Conservation (phyloP, 2,113 vertebrate genomes). For the Stomatorhinus ivindoensis region DNA sequence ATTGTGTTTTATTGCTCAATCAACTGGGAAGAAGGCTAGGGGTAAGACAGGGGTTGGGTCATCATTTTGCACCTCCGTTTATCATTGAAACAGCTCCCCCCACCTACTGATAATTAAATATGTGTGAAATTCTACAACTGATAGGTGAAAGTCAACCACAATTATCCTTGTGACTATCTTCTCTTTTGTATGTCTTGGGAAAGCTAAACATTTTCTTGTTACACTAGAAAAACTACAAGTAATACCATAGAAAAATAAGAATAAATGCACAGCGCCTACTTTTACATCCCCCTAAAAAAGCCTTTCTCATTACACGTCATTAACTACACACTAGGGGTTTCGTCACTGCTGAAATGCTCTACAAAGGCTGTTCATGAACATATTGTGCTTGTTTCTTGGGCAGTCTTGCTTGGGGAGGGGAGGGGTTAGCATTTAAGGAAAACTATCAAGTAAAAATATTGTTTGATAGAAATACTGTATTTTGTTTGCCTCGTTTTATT, state of each 20-base stretch:
- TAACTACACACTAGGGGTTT: background rate
- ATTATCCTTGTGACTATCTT: background rate
- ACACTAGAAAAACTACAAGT: background rate
- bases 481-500: background rate
- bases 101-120: background rate
- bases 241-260: background rate
- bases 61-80: background rate
- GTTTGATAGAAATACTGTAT: background rate
- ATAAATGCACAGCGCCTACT: background rate
- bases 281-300: background rate
- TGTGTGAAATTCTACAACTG: background rate
- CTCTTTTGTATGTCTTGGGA: background rate
- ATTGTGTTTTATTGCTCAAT: background rate
- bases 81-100: background rate
- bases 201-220: background rate
- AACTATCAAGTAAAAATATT: background rate
- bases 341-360: background rate
- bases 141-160: background rate
- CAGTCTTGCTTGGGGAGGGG: background rate
- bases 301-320: background rate
- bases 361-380: background rate
- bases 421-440: background rate
- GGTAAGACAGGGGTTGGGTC: background rate
- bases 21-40: background rate
- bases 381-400: background rate